phyloP scores from a whole-genome alignment of 2,888 invertebrate species.

The Hyposoter dolosus region DNA sequence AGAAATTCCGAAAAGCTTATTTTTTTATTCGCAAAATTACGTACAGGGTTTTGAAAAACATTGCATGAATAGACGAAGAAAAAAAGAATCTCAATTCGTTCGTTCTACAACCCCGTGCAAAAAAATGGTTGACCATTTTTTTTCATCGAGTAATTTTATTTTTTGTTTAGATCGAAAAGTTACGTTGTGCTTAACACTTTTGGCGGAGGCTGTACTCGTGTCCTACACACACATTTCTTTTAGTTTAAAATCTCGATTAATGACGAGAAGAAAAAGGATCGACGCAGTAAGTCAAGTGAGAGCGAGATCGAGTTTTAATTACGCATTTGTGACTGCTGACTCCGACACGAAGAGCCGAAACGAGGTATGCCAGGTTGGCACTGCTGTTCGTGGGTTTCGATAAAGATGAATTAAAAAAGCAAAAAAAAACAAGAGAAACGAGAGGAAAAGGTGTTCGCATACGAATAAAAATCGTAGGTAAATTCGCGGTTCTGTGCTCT shows the following conservation, averaged over 20 bases:
- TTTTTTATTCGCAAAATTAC: too few species aligned
- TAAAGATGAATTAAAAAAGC: slow-evolving; percentile 30
- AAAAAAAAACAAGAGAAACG: slow-evolving; percentile 10
- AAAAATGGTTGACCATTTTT: too few species aligned
- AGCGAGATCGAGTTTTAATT: slow-evolving; percentile 64
- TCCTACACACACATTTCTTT: slow-evolving; percentile 1
- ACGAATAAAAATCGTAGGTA: slow-evolving; percentile 47
- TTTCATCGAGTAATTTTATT: too few species aligned
- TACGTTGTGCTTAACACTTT: background rate
- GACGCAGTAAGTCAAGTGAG: slow-evolving; percentile 42
- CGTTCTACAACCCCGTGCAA: too few species aligned
- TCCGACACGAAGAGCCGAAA: slow-evolving; percentile 37
- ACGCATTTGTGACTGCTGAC: slow-evolving; percentile 56
- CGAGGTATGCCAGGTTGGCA: slow-evolving; percentile 26
- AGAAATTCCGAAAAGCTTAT: too few species aligned
- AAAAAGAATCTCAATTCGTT: too few species aligned
- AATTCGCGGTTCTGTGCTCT: slow-evolving; percentile 30
- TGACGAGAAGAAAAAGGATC: slow-evolving; percentile 47
- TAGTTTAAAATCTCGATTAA: slow-evolving; percentile 26
- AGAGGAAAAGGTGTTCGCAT: slow-evolving; percentile 26
- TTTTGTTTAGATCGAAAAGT: too few species aligned
- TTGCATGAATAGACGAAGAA: too few species aligned
- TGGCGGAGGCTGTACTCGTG: background rate
- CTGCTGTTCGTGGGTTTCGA: slow-evolving; percentile 16
- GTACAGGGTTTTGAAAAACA: too few species aligned